A percentile compares a stretch with the other conserved stretches of the same genome.
Conservation (phyloP, 2,113 vertebrate species). For the Austrofundulus limnaeus region DNA sequence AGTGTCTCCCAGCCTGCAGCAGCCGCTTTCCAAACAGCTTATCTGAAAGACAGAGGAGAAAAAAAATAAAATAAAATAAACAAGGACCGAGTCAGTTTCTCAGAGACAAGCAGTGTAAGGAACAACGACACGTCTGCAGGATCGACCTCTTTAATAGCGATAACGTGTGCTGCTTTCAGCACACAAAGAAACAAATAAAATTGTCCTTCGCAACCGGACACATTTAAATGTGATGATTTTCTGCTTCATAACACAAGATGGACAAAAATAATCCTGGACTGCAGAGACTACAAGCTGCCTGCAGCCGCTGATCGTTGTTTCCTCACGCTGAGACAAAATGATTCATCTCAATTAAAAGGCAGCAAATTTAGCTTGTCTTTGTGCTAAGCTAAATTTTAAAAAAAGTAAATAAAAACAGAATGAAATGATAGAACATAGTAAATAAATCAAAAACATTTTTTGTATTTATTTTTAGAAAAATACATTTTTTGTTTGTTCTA, state of each 20-base stretch:
- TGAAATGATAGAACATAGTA: too few relatives aligned
- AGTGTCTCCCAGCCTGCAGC: conserved; percentile 93
- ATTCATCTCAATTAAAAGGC: neutral
- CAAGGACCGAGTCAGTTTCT: conserved; percentile 56
- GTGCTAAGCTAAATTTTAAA: too few relatives aligned
- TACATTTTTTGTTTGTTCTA: too few relatives aligned
- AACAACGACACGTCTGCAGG: conserved; percentile 49
- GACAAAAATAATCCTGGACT: conserved; percentile 42
- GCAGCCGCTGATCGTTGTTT: conserved; percentile 9
- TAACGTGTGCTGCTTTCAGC: conserved; percentile 14
- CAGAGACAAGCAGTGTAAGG: conserved; percentile 41
- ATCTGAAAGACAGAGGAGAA: conserved; percentile 76
- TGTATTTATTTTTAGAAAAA: too few relatives aligned
- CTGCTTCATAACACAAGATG: conserved; percentile 59
- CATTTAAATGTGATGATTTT: conserved; percentile 70
- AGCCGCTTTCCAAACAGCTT: conserved; percentile 96
- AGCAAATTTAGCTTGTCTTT: too few relatives aligned
- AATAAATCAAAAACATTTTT: too few relatives aligned
- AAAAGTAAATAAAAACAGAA: too few relatives aligned
- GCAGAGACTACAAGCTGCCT: conserved; percentile 33
- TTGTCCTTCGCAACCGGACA: conserved; percentile 26
- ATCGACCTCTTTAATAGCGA: conserved; percentile 19
- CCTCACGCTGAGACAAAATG: neutral
- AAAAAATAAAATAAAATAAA: conserved; percentile 1
- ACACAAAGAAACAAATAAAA: conserved; percentile 24